Percentiles rank a stretch among this genome's conserved stretches.
Conservation (phyloP, 2,113 vertebrate genomes). For the human region DNA sequence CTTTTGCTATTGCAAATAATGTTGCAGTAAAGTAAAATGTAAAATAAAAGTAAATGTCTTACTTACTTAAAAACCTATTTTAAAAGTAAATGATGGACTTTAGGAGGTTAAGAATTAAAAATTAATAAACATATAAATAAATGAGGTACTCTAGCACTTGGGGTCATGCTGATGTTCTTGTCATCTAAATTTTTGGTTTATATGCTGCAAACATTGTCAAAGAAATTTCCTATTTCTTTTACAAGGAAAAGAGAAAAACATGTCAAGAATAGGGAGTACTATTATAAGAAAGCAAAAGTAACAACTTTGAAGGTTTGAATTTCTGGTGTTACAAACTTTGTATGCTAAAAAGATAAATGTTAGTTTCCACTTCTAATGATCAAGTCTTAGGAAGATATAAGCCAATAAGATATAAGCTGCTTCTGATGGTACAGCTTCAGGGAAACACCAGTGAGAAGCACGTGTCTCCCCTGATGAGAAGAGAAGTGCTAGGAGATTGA, state of each 20-base stretch:
- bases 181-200: background rate
- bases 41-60: no score
- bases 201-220: background rate
- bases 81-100: no score
- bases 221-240: background rate
- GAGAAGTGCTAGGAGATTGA: background rate
- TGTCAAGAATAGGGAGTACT: background rate
- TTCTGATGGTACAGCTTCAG: background rate
- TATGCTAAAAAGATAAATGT: background rate
- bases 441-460: background rate
- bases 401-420: background rate
- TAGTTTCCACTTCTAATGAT: background rate
- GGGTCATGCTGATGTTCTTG: background rate
- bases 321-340: background rate
- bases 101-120: no score
- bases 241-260: background rate
- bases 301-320: background rate
- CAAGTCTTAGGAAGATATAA: background rate
- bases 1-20: background rate
- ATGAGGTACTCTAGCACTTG: background rate
- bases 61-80: background rate
- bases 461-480: background rate
- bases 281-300: background rate
- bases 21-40: no score
- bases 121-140: no score